Base-by-base conservation (phyloP, 2,888 invertebrate species). In the Ptycholaimellus sp. region DNA sequence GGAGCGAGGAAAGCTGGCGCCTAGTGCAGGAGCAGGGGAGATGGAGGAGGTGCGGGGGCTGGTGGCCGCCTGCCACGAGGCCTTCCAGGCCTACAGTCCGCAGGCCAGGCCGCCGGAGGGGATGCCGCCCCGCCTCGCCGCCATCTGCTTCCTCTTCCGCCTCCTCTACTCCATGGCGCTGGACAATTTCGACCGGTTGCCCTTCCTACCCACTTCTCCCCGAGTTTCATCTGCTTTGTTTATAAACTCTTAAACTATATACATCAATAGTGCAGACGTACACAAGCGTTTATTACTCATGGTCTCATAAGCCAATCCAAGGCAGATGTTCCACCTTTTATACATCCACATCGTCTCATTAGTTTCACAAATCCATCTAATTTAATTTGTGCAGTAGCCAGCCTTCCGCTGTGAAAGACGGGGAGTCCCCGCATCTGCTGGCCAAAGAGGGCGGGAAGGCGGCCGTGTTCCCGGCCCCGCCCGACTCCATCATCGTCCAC, bases 161-260 rank as follows among this genome's bases (percentile, higher is more conserved):
- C 66, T 85, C 37, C 64, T 96, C 14, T 90, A 93, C 58, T 87
- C 93, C 61, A 77, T 90, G 52, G 82, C 87, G 0, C 67, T 90
- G 46, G 93, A 96, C 61, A 73, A 80, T 31, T 90, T 83, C 61
- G 93, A 93, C 58, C 79, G 79, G 61, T 77, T 73, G 72, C 58
- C 61, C 11, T 30, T 22, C 16, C 46, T 31, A 43, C n/a, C n/a
- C n/a, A n/a, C n/a, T n/a, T n/a, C n/a, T n/a, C n/a, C n/a, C n/a
- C n/a, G n/a, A n/a, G n/a, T n/a, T n/a, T n/a, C n/a, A n/a, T n/a
- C n/a, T n/a, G n/a, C n/a, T n/a, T n/a, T n/a, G n/a, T n/a, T n/a
- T n/a, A n/a, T n/a, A n/a, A n/a, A n/a, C n/a, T n/a, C n/a, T n/a
- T n/a, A n/a, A n/a, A n/a, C n/a, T n/a, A n/a, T n/a, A n/a, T n/a